Conservation (phyloP, 2,797 vertebrate genomes). For the Hoplostethus mediterraneus region DNA sequence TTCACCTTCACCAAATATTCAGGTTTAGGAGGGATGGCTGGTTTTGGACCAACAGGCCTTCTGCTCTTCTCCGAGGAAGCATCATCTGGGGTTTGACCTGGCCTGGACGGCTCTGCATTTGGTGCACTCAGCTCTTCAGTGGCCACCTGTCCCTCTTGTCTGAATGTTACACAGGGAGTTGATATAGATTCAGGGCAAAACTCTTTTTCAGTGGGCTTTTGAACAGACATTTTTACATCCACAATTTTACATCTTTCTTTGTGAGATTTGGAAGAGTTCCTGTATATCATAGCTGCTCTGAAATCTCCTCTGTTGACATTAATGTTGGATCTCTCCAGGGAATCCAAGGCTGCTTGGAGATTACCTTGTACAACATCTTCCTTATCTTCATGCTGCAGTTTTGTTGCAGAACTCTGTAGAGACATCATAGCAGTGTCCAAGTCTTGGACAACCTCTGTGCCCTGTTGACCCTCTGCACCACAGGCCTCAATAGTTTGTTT, state of each 20-base stretch:
- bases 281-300: constrained; percentile 92
- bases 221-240: constrained; percentile 49
- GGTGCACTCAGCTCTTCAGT: constrained; percentile 36
- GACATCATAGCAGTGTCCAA: constrained; percentile 71
- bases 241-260: constrained; percentile 73
- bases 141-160: constrained; percentile 66
- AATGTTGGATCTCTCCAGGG: constrained; percentile 87
- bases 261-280: constrained; percentile 82
- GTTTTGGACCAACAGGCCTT: constrained; percentile 76
- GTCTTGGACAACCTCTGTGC: constrained; percentile 62
- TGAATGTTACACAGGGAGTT: constrained; percentile 83
- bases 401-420: constrained; percentile 74
- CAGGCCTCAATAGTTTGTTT: constrained; percentile 49
- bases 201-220: constrained; percentile 57
- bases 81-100: constrained; percentile 49
- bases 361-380: constrained; percentile 85
- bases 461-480: constrained; percentile 71
- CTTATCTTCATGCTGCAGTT: constrained; percentile 81
- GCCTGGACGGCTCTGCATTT: constrained; percentile 25
- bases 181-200: constrained; percentile 76
- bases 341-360: constrained; percentile 86
- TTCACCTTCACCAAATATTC: constrained; percentile 72
- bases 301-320: constrained; percentile 89
- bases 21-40: constrained; percentile 83
- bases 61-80: constrained; percentile 53